phyloP scores from a whole-genome alignment of 1,140 invertebrate genomes.

The Galleria mellonella region DNA sequence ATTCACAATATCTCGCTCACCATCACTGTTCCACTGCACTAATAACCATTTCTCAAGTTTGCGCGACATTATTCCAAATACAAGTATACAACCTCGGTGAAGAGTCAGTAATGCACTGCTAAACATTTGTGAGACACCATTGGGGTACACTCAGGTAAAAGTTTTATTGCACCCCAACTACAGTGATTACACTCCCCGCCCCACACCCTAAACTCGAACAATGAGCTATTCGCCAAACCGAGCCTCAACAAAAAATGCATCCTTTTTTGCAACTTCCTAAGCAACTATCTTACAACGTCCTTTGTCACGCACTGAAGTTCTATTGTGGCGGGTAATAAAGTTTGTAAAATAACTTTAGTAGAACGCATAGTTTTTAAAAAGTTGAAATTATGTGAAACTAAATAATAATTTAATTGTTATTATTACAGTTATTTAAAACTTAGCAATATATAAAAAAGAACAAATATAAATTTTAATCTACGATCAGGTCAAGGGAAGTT shows the following conservation, averaged over 20 bases:
- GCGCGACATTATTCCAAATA: conserved; percentile 20
- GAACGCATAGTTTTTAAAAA: no score
- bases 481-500: no score
- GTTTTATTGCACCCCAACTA: conserved; percentile 61
- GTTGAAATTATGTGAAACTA: no score
- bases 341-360: no score
- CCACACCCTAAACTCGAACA: conserved; percentile 34
- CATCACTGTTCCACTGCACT: conserved; percentile 35
- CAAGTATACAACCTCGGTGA: no score
- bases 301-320: conserved; percentile 31
- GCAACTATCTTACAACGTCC: conserved; percentile 13
- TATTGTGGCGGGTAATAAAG: no score
- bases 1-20: conserved; percentile 19
- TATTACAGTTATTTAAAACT: no score
- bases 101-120: not conserved
- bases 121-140: not conserved
- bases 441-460: no score
- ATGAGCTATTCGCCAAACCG: conserved; percentile 51
- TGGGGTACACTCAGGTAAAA: conserved; percentile 47
- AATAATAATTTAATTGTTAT: no score
- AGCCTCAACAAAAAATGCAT: conserved; percentile 44
- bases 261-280: conserved; percentile 47
- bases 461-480: no score
- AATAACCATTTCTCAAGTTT: conserved; percentile 41
- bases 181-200: conserved; percentile 45